Percentiles rank a stretch among this genome's conserved stretches.
Evolutionary conservation across 2,113 vertebrate species (phyloP).

Genomic region (Muscicapa adusta): DNA sequence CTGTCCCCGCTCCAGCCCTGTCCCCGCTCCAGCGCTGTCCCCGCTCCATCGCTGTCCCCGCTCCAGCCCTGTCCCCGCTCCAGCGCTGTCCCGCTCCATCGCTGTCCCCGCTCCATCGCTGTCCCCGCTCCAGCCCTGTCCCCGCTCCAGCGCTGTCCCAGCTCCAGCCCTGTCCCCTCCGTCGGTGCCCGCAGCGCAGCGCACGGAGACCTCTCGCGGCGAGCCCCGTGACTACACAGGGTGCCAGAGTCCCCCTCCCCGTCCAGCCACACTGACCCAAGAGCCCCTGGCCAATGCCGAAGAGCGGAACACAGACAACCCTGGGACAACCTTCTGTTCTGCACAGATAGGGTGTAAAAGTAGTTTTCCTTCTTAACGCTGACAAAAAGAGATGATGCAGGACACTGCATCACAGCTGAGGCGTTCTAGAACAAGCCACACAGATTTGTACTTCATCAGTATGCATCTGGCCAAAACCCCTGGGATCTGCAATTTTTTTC

Average conservation of each 20-base stretch:
- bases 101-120: too few species aligned
- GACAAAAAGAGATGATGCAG: not conserved
- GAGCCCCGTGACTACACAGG: not conserved
- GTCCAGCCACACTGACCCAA: not conserved
- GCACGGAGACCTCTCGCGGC: not conserved
- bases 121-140: not conserved
- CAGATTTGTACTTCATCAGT: not conserved
- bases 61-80: not conserved
- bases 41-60: not conserved
- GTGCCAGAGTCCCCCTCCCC: not conserved
- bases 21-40: not conserved
- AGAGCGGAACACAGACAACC: not conserved
- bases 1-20: not conserved
- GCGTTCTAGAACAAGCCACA: not conserved
- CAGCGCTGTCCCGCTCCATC: rapidly evolving
- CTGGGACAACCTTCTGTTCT: not conserved
- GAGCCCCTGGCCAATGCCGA: not conserved
- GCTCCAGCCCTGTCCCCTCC: not conserved
- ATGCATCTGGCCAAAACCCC: not conserved
- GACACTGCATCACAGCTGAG: not conserved
- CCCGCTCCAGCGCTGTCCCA: too few species aligned
- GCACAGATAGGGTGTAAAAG: not conserved
- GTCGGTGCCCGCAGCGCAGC: not conserved
- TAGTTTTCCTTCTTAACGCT: not conserved
- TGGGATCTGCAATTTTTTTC: not conserved